Percentiles rank a stretch among this genome's conserved stretches.
Evolutionary conservation across 2,797 vertebrate species (phyloP).

Genomic region (Vipera latastei): DNA sequence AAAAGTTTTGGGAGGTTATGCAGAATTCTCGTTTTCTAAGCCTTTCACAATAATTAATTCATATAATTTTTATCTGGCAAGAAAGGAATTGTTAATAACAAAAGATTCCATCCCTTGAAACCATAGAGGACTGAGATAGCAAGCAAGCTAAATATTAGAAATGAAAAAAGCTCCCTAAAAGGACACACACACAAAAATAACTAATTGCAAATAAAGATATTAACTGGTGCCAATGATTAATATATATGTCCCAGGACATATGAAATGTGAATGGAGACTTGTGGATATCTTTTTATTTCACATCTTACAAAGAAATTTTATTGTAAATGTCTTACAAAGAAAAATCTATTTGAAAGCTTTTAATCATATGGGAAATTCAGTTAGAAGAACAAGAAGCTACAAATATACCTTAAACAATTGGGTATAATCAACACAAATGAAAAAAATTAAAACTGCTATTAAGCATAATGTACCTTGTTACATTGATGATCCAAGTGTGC

Average conservation of each 20-base stretch:
- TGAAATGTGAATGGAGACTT: conserved; percentile 54
- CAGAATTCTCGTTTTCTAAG: conserved; percentile 30
- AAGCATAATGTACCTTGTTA: conserved; percentile 32
- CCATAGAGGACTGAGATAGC: conserved; percentile 41
- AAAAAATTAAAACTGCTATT: conserved; percentile 41
- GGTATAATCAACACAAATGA: conserved; percentile 35
- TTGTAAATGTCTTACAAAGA: conserved; percentile 36
- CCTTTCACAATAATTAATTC: conserved; percentile 44
- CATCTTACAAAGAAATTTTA: conserved; percentile 37
- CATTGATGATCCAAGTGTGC: not conserved
- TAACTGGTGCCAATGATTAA: conserved; percentile 45
- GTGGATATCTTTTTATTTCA: conserved; percentile 5
- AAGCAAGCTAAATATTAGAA: conserved; percentile 48
- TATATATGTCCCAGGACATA: conserved; percentile 42
- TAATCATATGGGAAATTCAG: conserved; percentile 51
- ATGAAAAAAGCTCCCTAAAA: conserved; percentile 42
- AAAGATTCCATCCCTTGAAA: conserved; percentile 34
- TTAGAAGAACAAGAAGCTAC: conserved; percentile 26
- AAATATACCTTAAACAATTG: conserved; percentile 35
- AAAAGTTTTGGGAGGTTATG: conserved; percentile 21
- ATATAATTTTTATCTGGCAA: conserved; percentile 25
- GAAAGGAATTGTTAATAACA: conserved; percentile 27
- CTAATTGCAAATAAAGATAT: conserved; percentile 46
- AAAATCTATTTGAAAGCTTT: conserved; percentile 44
- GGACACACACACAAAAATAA: conserved; percentile 37